Conservation (phyloP, 23 tunicate species). For the Trididemnum nubilum region DNA sequence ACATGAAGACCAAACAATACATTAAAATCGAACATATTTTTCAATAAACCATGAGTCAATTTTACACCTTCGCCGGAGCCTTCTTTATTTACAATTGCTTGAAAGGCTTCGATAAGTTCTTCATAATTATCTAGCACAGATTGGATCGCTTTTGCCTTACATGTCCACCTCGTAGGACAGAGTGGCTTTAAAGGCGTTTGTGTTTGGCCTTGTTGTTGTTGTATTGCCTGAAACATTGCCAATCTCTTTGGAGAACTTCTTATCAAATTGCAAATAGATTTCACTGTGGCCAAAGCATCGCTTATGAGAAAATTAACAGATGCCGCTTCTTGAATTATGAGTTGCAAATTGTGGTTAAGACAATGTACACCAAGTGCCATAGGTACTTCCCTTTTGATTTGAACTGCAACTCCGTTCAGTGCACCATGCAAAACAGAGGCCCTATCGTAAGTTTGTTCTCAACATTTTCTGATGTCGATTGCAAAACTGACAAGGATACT, state of each 20-base stretch:
- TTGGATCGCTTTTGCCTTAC: background rate
- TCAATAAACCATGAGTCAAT: background rate
- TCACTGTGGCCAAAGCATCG: background rate
- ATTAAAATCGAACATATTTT: background rate
- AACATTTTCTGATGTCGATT: background rate
- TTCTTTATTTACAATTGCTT: background rate
- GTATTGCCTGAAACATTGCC: background rate
- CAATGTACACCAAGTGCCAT: background rate
- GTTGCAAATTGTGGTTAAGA: background rate
- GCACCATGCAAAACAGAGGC: background rate
- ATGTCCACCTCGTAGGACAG: background rate
- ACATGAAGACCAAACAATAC: background rate
- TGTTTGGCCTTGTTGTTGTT: background rate
- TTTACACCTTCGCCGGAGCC: background rate
- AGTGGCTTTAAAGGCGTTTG: background rate
- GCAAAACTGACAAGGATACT: background rate
- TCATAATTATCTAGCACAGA: background rate
- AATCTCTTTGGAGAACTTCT: background rate
- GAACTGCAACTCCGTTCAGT: background rate
- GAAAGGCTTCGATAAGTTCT: background rate
- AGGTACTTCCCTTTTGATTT: background rate
- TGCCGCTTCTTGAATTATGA: background rate
- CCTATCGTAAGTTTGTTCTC: background rate
- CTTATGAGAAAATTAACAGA: background rate
- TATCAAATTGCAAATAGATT: background rate